Percentiles rank a stretch among this genome's conserved stretches.
Conservation (phyloP, 2,888 invertebrate genomes). For the Cistogaster globosa region DNA sequence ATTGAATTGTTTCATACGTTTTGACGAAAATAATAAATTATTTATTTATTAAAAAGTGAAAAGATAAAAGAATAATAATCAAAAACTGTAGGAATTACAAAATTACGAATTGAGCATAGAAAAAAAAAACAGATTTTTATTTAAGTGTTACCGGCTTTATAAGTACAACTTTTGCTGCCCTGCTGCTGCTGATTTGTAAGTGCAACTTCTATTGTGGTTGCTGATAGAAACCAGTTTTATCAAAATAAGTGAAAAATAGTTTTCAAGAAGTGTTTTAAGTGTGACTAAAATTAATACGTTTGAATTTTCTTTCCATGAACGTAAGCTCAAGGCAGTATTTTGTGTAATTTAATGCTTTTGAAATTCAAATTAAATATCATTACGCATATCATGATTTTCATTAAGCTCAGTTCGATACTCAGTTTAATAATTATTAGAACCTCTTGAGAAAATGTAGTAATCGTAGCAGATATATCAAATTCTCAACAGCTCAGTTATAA, state of each 20-base stretch:
- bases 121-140: background rate
- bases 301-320: conserved; percentile 5
- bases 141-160: conserved; percentile 49
- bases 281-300: conserved; percentile 11
- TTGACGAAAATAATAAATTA: background rate
- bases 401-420: no score
- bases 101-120: background rate
- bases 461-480: no score
- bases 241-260: conserved; percentile 21
- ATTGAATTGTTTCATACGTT: conserved; percentile 30
- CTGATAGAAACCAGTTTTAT: background rate
- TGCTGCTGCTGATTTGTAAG: background rate
- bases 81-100: conserved; percentile 36
- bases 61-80: background rate
- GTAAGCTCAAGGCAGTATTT: conserved; percentile 4
- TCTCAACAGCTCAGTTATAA: no score
- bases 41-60: background rate
- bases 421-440: no score
- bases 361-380: background rate
- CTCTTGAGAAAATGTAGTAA: no score
- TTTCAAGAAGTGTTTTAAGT: conserved; percentile 29
- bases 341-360: background rate
- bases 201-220: background rate
- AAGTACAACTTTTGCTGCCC: background rate
- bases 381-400: background rate